Evolutionary conservation across 2,888 invertebrate species (phyloP).

Genomic region (Apodemia mormo): DNA sequence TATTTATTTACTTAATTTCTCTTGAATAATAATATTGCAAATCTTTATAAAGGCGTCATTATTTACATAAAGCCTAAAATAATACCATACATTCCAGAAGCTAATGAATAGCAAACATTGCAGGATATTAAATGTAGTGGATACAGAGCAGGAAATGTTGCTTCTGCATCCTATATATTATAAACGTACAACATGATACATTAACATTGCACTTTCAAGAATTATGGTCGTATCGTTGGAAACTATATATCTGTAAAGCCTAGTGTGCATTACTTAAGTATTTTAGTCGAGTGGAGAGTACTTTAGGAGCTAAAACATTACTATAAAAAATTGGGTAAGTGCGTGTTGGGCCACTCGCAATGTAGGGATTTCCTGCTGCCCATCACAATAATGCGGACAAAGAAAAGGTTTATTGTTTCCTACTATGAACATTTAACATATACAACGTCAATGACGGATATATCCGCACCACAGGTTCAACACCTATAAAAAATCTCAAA

Average conservation of each 20-base stretch:
- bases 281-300: too few species aligned
- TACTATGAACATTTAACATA: too few species aligned
- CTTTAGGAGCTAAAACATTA: too few species aligned
- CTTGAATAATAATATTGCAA: not conserved
- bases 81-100: not conserved
- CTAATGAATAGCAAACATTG: slow-evolving; percentile 12
- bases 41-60: not conserved
- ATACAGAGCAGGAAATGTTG: not conserved
- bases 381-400: too few species aligned
- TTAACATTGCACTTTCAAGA: slow-evolving; percentile 1
- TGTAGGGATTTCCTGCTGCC: too few species aligned
- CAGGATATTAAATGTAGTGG: slow-evolving; percentile 2
- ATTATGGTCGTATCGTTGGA: not conserved
- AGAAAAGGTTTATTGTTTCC: too few species aligned
- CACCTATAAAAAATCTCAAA: too few species aligned
- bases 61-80: slow-evolving; percentile 1
- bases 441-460: too few species aligned
- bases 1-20: not conserved
- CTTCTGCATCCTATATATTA: slow-evolving; percentile 6
- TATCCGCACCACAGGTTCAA: too few species aligned
- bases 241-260: not conserved
- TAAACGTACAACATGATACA: slow-evolving; percentile 1
- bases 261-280: too few species aligned
- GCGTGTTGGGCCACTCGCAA: too few species aligned
- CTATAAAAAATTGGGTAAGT: too few species aligned